These are phyloP conservation scores for Delphinus delphis DNA, from an alignment of 2,113 vertebrate genomes.

Conservation along the genomic window DNA sequence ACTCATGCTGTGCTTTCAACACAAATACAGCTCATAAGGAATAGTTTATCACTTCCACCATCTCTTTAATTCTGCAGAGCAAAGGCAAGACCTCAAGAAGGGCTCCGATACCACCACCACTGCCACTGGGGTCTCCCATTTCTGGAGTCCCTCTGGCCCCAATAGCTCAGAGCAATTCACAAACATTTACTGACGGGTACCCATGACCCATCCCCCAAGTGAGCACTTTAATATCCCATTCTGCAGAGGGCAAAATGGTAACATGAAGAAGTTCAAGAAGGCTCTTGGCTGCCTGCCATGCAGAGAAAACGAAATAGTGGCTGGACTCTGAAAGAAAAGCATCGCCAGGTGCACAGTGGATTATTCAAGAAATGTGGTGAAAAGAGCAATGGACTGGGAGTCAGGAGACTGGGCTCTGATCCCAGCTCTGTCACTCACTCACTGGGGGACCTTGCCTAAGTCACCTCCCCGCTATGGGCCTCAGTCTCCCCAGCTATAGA, in stretches of 20 bases:
- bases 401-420: conserved; percentile 5
- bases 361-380: conserved; percentile 52
- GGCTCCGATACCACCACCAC: conserved; percentile 54
- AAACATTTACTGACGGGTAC: conserved; percentile 69
- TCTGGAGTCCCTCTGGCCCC: conserved; percentile 62
- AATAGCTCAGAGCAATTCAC: conserved; percentile 75
- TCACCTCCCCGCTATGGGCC: background rate
- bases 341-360: conserved; percentile 64
- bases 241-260: conserved; percentile 71
- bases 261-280: conserved; percentile 69
- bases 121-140: conserved; percentile 66
- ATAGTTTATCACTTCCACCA: conserved; percentile 77
- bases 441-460: background rate
- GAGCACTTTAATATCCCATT: conserved; percentile 73
- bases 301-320: conserved; percentile 49
- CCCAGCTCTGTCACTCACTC: background rate
- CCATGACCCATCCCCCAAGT: conserved; percentile 56
- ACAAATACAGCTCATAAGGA: conserved; percentile 74
- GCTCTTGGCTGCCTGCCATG: conserved; percentile 70
- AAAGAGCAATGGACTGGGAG: background rate
- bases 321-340: conserved; percentile 61
- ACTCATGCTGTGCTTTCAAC: conserved; percentile 74
- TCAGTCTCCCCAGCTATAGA: background rate
- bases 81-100: conserved; percentile 73
- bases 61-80: conserved; percentile 74